Evolutionary conservation across 2,888 invertebrate species (phyloP), one percentile per base, ranked within the genome.

Genomic region (Gibbula magus): DNA sequence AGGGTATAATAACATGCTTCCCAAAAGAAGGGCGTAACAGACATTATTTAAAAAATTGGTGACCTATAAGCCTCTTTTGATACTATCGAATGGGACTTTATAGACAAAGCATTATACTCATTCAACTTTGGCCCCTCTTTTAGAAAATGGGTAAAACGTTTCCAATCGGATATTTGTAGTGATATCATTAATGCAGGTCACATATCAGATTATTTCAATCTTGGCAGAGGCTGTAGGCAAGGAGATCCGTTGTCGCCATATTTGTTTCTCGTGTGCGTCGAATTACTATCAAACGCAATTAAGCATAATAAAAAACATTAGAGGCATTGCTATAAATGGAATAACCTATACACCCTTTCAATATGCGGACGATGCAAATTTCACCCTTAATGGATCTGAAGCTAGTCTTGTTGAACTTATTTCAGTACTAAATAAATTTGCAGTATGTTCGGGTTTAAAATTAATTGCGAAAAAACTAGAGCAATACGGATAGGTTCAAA

Each of bases 221-320:
- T 79, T 20, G 61, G 61, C 18, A 67, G 79, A 54, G 82, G 79
- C 2, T 80, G 78, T 45, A 18, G 79, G 25, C 81, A 81, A 61
- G 81, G 79, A 4, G 79, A 81, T 25, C 81, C 77, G 1, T 5
- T 79, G 0, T 54, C 79, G 5, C 81, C 81, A 2, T 77, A 81
- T 51, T 13, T 80, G 18, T 80, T 77, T 45, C 52, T 67, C 18
- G 13, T 80, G 16, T 70, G 77, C 39, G 80, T 56, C 16, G 81
- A 81, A 51, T 52, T 76, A 61, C 32, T 81, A 16, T 76, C 74
- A 35, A 73, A 77, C 16, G 29, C 32, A 56, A 75, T 81, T 16
- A 70, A 78, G 39, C 54, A 61, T 13, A 54, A 79, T 20, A 10
- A 77, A 25, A 32, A 79, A 79, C 74, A 74, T 78, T 75, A 70